phyloP scores from a whole-genome alignment of 2,888 invertebrate species.

The Pandemis cinnamomeana region DNA sequence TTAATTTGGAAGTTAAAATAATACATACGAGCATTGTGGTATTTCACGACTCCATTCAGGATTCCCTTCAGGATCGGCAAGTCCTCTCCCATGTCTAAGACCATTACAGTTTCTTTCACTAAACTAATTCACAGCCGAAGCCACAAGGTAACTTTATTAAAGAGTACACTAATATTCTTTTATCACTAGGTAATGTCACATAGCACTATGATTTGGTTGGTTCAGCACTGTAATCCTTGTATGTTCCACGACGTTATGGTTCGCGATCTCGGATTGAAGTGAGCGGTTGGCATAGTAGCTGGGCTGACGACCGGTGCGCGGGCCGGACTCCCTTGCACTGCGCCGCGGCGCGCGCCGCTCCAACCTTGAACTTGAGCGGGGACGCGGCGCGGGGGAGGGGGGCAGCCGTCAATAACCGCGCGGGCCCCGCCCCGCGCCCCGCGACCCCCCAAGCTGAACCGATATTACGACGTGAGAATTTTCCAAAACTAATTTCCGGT shows the following conservation, averaged over 20 bases:
- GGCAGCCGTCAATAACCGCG: conserved; percentile 82
- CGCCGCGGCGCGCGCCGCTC: conserved; percentile 84
- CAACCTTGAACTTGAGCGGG: conserved; percentile 85
- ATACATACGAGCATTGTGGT: conserved; percentile 97
- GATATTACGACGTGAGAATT: conserved; percentile 60
- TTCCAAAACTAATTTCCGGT: conserved; percentile 46
- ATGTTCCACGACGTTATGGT: conserved; percentile 44
- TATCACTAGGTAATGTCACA: conserved; percentile 63
- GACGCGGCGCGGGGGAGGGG: conserved; percentile 74
- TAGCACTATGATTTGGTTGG: conserved; percentile 60
- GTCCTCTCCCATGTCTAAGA: conserved; percentile 92
- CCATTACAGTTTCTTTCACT: conserved; percentile 78
- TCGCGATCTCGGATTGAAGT: conserved; percentile 74
- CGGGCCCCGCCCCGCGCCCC: conserved; percentile 58
- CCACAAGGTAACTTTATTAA: conserved; percentile 77
- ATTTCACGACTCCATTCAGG: conserved; percentile 95
- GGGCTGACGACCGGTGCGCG: conserved; percentile 84
- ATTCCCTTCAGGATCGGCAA: conserved; percentile 96
- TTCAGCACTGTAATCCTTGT: conserved; percentile 80
- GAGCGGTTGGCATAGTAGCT: conserved; percentile 76
- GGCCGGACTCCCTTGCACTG: conserved; percentile 85
- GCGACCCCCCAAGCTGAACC: conserved; percentile 54
- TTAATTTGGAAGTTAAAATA: conserved; percentile 47
- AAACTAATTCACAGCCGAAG: conserved; percentile 82
- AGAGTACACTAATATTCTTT: conserved; percentile 41